Percentiles rank a stretch among this genome's conserved stretches.
Conservation (phyloP, 92 coral and sea anemone genomes). For the Montipora capitata region DNA sequence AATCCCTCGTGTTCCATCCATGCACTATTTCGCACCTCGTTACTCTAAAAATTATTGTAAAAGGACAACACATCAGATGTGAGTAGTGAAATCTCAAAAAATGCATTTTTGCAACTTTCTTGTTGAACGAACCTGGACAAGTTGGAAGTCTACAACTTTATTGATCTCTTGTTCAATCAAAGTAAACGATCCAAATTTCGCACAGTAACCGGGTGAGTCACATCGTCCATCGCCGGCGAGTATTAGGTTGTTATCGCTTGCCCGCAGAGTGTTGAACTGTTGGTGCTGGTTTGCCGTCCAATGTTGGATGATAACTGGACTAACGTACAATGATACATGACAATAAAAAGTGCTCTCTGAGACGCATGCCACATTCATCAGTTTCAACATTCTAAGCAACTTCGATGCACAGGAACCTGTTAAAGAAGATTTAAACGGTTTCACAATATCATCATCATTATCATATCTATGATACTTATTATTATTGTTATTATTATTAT, state of each 20-base stretch:
- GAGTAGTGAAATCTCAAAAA: too few species aligned
- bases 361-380: conserved; percentile 44
- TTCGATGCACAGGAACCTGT: conserved; percentile 16
- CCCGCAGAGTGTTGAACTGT: neutral
- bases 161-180: conserved; percentile 59
- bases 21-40: conserved; percentile 66
- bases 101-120: neutral
- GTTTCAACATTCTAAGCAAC: conserved; percentile 19
- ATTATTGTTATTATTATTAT: neutral
- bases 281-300: conserved; percentile 55
- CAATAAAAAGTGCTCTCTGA: conserved; percentile 37
- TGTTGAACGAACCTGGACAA: conserved; percentile 59
- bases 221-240: conserved; percentile 70
- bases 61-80: too few species aligned
- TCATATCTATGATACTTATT: neutral
- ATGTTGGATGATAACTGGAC: conserved; percentile 35
- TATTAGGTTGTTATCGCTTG: neutral
- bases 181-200: conserved; percentile 67
- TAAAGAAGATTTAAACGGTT: neutral
- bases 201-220: conserved; percentile 66
- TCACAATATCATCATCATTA: too few species aligned
- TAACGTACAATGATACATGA: conserved; percentile 24
- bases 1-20: conserved; percentile 63
- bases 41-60: conserved; percentile 27
- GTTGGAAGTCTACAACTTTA: conserved; percentile 64